A percentile compares a stretch with the other conserved stretches of the same genome.
Conservation (phyloP, 2,888 invertebrate genomes). For the Eudasyphora cyanicolor region DNA sequence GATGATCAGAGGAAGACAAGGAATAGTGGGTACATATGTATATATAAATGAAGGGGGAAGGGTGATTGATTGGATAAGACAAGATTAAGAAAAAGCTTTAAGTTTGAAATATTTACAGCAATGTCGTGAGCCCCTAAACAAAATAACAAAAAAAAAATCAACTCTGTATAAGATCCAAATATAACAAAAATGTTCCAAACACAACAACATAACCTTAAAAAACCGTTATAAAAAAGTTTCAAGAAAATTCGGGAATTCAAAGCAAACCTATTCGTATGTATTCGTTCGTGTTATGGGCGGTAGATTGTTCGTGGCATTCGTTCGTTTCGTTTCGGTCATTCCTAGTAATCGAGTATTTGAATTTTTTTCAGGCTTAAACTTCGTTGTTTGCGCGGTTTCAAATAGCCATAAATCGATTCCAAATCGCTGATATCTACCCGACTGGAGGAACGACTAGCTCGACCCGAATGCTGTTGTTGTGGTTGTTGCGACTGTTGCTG, state of each 20-base stretch:
- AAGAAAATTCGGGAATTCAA: conserved; percentile 35
- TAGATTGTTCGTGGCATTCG: not conserved
- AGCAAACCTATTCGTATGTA: conserved; percentile 61
- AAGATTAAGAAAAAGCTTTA: conserved; percentile 45
- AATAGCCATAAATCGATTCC: conserved; percentile 80
- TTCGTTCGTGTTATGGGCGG: not conserved
- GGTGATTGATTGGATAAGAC: not conserved
- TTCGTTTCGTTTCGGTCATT: not conserved
- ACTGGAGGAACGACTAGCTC: conserved; percentile 73
- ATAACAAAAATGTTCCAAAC: conserved; percentile 38
- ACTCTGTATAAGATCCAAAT: not conserved
- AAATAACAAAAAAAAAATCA: conserved; percentile 46
- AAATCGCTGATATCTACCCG: conserved; percentile 78
- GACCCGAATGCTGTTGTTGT: conserved; percentile 65
- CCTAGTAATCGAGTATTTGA: conserved; percentile 78
- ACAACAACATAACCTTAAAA: conserved; percentile 38
- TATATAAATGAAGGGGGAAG: conserved; percentile 2
- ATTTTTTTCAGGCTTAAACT: conserved; percentile 79
- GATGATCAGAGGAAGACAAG: conserved; percentile 7
- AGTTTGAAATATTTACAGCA: conserved; percentile 66
- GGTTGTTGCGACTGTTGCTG: conserved; percentile 52
- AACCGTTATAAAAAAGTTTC: conserved; percentile 9
- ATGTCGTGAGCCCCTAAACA: conserved; percentile 40
- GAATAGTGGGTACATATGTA: conserved; percentile 11
- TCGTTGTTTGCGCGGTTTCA: conserved; percentile 79